Evolutionary conservation across 2,113 vertebrate species (phyloP).

Genomic region (Daboia siamensis): DNA sequence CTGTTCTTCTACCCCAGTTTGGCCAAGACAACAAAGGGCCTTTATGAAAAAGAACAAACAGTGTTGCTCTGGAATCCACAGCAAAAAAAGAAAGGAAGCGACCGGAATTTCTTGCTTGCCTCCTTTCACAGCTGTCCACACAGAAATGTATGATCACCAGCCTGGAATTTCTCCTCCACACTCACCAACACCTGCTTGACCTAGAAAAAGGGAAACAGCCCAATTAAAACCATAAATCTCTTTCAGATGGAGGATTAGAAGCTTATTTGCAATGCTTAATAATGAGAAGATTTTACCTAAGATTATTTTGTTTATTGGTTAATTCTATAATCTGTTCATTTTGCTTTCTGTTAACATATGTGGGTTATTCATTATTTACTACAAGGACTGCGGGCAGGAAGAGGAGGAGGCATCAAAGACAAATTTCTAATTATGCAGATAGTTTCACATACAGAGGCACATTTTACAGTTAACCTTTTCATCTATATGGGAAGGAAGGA

Average conservation of each 20-base stretch:
- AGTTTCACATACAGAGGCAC: neutral
- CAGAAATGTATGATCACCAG: neutral
- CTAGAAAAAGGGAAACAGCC: conserved; percentile 42
- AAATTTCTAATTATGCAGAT: neutral
- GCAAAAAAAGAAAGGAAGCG: neutral
- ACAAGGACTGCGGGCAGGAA: neutral
- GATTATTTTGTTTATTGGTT: neutral
- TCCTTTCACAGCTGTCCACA: conserved; percentile 17
- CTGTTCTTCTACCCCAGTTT: conserved; percentile 22
- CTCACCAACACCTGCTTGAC: conserved; percentile 34
- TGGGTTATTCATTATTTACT: neutral
- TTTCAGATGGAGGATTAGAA: conserved; percentile 10
- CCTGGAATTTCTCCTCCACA: conserved; percentile 7
- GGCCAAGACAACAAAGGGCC: conserved; percentile 18
- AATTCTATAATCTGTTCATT: conserved; percentile 22
- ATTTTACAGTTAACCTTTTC: neutral
- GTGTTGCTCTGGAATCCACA: fast-evolving
- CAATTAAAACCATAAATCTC: conserved; percentile 14
- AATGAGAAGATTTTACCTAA: conserved; percentile 7
- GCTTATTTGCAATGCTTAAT: neutral
- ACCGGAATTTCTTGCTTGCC: neutral
- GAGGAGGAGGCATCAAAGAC: neutral
- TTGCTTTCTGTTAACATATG: neutral
- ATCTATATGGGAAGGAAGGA: neutral
- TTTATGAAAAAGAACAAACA: neutral